Base-by-base conservation (phyloP, 2,113 vertebrate species). In the Phrynocephalus versicolor region DNA sequence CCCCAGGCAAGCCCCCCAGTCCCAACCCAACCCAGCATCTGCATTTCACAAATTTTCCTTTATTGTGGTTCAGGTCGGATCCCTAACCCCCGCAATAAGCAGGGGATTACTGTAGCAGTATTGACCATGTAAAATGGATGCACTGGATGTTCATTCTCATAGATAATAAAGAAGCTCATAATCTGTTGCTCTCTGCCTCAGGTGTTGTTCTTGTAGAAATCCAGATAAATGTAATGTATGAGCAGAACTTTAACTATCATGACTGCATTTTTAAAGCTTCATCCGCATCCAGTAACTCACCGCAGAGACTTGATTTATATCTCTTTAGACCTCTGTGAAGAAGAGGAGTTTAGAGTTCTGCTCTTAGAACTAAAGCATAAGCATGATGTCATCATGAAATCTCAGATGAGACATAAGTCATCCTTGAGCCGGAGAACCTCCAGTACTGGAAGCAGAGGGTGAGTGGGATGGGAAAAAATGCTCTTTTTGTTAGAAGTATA, bases 311-410 rank as follows among this genome's bases (percentile, higher is more conserved):
- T 88, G 79, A 45, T 91, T 58, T 86, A 5, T 74, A 6, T 80
- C 79, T 23, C 84, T 85, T 16, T 70, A 99, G 98, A 99, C 93
- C 94, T 99, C 55, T 99, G 98, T 88, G 98, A 99, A 89, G 98
- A 99, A 76, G 98, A 99, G 78, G 98, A 99, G 88, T 98, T 99
- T 95, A 97, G 97, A 86, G 97, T 97, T 18, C 95, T 98, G 84
- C 96, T 99, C 37, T 93, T 99, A 93, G 98, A 99, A 89, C 94
- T 99, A 81, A 99, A 99, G 92, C 98, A 99, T 95, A 99, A 99
- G 84, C 98, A 99, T 0, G 98, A 99, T 18, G 98, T 97, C 70
- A 99, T 99, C 95, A 98, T 99, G 98, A 99, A 99, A 93, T 99
- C 98, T 1, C 98, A 99, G 94, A 96, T 98, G 96, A 98, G 98